Percentiles rank a stretch among this genome's conserved stretches.
These are phyloP conservation scores for Aphrocallistes beatrix DNA, from an alignment of 37 sponge, comb jelly and placozoan genomes.

Conservation along the genomic window DNA sequence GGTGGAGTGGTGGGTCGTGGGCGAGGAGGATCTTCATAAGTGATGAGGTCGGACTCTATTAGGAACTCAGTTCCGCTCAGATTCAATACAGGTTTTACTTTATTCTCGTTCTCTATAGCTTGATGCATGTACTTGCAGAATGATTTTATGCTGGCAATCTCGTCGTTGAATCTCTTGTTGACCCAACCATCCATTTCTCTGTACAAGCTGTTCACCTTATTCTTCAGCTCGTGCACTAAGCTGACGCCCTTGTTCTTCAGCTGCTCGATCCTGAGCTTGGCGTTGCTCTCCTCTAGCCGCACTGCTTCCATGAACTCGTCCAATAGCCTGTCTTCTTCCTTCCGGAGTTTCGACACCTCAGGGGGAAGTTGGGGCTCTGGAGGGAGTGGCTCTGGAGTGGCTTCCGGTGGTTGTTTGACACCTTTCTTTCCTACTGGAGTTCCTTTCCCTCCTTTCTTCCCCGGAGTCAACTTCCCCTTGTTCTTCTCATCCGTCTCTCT, in stretches of 20 bases:
- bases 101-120: not conserved
- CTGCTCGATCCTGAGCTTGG: not conserved
- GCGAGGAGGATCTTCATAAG: not conserved
- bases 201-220: not conserved
- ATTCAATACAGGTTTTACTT: not conserved
- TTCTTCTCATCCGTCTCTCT: not conserved
- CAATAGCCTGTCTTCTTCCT: not conserved
- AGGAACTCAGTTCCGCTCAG: not conserved
- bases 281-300: not conserved
- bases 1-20: not conserved
- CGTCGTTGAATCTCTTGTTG: not conserved
- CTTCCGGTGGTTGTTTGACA: not conserved
- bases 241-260: not conserved
- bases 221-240: not conserved
- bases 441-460: not conserved
- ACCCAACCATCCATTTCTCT: not conserved
- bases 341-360: not conserved
- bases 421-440: not conserved
- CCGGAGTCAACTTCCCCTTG: not conserved
- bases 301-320: slow-evolving; percentile 4
- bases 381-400: not conserved
- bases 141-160: not conserved
- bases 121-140: not conserved
- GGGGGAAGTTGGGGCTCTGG: not conserved
- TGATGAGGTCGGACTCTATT: not conserved